phyloP scores from a whole-genome alignment of 37 sponge, comb jelly and placozoan genomes.

The Tethya wilhelma region DNA sequence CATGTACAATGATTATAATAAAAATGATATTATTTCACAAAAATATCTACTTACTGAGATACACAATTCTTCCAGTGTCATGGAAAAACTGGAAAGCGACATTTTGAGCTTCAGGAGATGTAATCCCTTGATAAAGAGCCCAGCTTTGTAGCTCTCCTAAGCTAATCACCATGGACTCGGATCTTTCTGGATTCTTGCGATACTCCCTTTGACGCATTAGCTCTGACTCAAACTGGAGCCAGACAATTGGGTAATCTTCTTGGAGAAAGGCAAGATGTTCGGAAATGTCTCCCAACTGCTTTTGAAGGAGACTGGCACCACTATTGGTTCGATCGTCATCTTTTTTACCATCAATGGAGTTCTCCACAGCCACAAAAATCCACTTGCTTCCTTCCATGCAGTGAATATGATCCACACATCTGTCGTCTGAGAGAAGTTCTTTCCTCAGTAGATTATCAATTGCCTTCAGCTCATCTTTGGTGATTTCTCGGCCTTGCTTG shows the following conservation, averaged over 20 bases:
- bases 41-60: slow-evolving; percentile 6
- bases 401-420: slow-evolving; percentile 16
- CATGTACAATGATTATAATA: too few species aligned
- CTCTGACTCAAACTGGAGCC: slow-evolving; percentile 57
- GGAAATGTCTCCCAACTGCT: slow-evolving; percentile 12
- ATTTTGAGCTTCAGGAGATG: not conserved
- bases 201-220: not conserved
- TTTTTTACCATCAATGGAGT: slow-evolving; percentile 27
- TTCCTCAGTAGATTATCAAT: slow-evolving; percentile 16
- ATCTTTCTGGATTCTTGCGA: not conserved
- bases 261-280: slow-evolving; percentile 25
- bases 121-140: too few species aligned
- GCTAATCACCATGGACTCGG: not conserved
- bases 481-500: too few species aligned
- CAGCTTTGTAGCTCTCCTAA: too few species aligned
- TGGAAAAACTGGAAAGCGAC: slow-evolving; percentile 55
- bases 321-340: slow-evolving; percentile 12
- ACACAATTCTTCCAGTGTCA: slow-evolving; percentile 57
- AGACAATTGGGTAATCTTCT: slow-evolving; percentile 45
- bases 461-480: slow-evolving; percentile 5
- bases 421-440: not conserved
- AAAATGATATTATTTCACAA: too few species aligned
- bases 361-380: slow-evolving; percentile 39
- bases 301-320: slow-evolving; percentile 39
- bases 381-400: too few species aligned